These are phyloP conservation scores for Hypercompe scribonia DNA, from an alignment of 2,888 invertebrate species.

Conservation along the genomic window DNA sequence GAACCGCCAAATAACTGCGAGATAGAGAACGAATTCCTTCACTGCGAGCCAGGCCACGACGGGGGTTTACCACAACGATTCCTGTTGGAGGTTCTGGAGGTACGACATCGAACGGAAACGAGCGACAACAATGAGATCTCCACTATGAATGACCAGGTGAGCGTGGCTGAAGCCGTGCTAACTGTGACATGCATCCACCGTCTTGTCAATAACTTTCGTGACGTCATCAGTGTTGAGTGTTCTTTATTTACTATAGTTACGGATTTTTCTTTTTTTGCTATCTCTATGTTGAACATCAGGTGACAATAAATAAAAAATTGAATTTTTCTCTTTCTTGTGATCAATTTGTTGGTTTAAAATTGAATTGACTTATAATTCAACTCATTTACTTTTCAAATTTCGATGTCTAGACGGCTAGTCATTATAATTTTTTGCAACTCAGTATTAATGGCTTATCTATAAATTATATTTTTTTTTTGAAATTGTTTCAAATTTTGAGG, in stretches of 20 bases:
- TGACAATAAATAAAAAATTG: no score
- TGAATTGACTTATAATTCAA: no score
- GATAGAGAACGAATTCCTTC: conserved; percentile 89
- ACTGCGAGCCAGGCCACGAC: conserved; percentile 92
- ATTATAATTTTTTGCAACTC: no score
- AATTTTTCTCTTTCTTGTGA: no score
- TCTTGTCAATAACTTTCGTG: conserved; percentile 18
- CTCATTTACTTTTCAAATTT: no score
- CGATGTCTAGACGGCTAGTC: neutral
- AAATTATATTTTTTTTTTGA: no score
- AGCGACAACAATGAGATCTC: conserved; percentile 87
- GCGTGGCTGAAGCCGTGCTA: conserved; percentile 58
- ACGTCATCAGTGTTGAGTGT: neutral
- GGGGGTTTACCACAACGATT: conserved; percentile 94
- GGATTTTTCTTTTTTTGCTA: neutral
- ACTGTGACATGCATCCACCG: conserved; percentile 20
- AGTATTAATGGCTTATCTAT: no score
- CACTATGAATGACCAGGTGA: conserved; percentile 89
- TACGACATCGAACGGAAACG: conserved; percentile 83
- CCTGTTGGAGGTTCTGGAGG: conserved; percentile 91
- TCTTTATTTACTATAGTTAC: neutral
- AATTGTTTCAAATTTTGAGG: no score
- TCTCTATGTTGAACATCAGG: no score
- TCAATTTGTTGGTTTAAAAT: neutral
- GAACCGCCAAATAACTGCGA: conserved; percentile 92